phyloP scores from a whole-genome alignment of 2,888 invertebrate species.

The Drosophila neutralis region DNA sequence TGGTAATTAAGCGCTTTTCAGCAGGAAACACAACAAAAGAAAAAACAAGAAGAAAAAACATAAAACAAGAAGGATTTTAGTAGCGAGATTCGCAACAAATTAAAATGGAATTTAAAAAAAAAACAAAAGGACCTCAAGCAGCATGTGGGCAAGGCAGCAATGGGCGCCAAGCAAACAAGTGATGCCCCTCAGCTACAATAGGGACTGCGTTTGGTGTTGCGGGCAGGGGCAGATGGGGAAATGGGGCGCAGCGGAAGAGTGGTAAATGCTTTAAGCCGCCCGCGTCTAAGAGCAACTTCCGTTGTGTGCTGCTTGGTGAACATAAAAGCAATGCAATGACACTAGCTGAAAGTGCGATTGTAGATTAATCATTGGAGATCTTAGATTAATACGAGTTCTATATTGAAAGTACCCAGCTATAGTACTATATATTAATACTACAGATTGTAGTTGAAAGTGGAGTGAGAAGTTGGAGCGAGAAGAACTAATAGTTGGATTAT shows the following conservation, averaged over 20 bases:
- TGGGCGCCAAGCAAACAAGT: constrained; percentile 62
- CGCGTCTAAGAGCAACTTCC: constrained; percentile 47
- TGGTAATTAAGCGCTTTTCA: constrained; percentile 72
- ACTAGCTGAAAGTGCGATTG: neutral
- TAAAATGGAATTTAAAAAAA: constrained; percentile 69
- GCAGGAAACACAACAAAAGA: constrained; percentile 2
- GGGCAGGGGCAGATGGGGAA: neutral
- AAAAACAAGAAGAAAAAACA: constrained; percentile 12
- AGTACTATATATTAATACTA: neutral
- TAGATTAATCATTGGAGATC: neutral
- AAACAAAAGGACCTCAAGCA: constrained; percentile 11
- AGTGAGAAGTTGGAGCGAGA: neutral
- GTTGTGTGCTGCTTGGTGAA: constrained; percentile 8
- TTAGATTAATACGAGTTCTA: neutral
- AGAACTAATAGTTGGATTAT: neutral
- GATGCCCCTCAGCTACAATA: constrained; percentile 30
- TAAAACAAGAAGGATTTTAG: constrained; percentile 12
- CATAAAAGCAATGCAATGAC: constrained; percentile 5
- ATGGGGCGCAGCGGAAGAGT: neutral
- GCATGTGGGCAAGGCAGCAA: constrained; percentile 45
- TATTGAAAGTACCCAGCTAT: neutral
- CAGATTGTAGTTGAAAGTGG: neutral
- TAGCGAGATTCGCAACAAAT: constrained; percentile 61
- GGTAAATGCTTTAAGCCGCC: constrained; percentile 35
- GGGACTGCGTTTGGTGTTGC: neutral